Percentiles rank a stretch among this genome's conserved stretches.
Conservation (phyloP, 2,797 vertebrate genomes). For the Characodon lateralis region DNA sequence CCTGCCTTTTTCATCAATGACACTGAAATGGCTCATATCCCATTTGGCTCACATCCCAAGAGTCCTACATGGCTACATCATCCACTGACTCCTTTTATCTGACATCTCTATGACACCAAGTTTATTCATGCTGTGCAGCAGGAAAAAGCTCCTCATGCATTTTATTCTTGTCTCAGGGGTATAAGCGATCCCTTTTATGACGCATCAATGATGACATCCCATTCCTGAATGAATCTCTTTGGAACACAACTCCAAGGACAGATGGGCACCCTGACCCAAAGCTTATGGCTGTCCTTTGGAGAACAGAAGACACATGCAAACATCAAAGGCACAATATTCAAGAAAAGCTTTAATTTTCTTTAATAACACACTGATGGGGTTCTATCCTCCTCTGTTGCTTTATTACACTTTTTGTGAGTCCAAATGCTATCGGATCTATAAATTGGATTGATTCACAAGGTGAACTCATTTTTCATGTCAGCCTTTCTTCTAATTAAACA, state of each 20-base stretch:
- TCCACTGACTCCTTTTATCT: slow-evolving; percentile 12
- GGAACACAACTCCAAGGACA: slow-evolving; percentile 17
- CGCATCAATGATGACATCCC: background rate
- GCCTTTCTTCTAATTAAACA: slow-evolving; percentile 65
- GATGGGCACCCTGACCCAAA: slow-evolving; percentile 5
- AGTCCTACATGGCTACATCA: slow-evolving; percentile 15
- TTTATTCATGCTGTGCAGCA: background rate
- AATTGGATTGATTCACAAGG: slow-evolving; percentile 55
- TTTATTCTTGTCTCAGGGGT: slow-evolving; percentile 23
- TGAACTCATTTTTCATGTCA: slow-evolving; percentile 58
- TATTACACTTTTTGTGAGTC: slow-evolving; percentile 30
- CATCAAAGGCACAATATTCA: background rate
- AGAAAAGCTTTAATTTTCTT: background rate
- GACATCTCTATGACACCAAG: background rate
- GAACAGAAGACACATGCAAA: slow-evolving; percentile 7
- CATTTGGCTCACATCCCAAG: slow-evolving; percentile 57
- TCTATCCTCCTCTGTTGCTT: slow-evolving; percentile 15
- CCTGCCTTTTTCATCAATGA: slow-evolving; percentile 67
- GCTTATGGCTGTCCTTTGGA: background rate
- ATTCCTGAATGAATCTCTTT: background rate
- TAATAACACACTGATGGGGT: slow-evolving; percentile 33
- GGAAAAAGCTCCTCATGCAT: slow-evolving; percentile 14
- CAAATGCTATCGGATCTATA: slow-evolving; percentile 57
- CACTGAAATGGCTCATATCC: slow-evolving; percentile 50
- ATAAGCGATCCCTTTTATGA: slow-evolving; percentile 14